Conservation (phyloP, 2,113 vertebrate genomes). For the Dicentrarchus labrax region DNA sequence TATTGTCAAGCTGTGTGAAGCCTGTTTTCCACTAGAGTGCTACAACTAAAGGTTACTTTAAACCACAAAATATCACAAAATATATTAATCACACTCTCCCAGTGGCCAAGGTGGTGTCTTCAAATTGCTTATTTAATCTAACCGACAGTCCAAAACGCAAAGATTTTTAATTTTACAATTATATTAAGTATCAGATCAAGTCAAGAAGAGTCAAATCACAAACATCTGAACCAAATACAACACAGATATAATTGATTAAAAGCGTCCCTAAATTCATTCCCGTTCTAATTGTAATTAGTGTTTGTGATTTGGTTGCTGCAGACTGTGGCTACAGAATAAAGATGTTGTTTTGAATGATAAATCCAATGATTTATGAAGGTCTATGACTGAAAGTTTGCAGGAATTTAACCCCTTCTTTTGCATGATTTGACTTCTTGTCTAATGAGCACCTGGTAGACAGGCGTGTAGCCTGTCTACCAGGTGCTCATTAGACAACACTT, state of each 20-base stretch:
- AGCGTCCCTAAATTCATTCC: too few relatives aligned
- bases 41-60: constrained; percentile 4
- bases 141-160: neutral
- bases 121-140: neutral
- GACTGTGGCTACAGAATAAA: neutral
- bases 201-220: too few relatives aligned
- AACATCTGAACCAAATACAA: too few relatives aligned
- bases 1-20: neutral
- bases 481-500: neutral
- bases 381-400: neutral
- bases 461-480: too few relatives aligned
- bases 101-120: neutral
- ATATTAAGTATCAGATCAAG: too few relatives aligned
- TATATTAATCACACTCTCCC: neutral
- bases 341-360: neutral
- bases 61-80: neutral
- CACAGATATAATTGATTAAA: too few relatives aligned
- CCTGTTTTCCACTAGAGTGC: neutral
- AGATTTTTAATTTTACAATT: neutral
- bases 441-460: too few relatives aligned
- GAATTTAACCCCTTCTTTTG: neutral
- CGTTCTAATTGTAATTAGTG: too few relatives aligned
- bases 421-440: neutral
- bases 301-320: neutral
- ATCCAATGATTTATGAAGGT: neutral